These are phyloP conservation scores for Hololepta plana DNA, from an alignment of 2,888 invertebrate genomes.

Conservation along the genomic window DNA sequence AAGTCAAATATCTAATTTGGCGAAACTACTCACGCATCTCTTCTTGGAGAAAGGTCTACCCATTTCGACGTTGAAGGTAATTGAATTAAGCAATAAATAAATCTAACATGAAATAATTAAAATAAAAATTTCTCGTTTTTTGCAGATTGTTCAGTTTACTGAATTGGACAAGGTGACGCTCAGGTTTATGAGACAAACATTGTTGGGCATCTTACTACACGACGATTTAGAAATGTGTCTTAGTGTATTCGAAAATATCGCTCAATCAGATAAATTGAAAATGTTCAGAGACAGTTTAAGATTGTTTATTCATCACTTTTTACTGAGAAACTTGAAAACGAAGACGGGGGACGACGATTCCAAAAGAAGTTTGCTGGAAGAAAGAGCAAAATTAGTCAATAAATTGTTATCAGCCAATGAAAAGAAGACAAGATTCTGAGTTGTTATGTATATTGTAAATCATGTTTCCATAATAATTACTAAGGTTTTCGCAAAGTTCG, in stretches of 20 bases:
- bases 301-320: slow-evolving; percentile 74
- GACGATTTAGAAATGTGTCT: slow-evolving; percentile 37
- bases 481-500: too few relatives aligned
- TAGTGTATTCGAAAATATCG: slow-evolving; percentile 55
- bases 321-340: slow-evolving; percentile 44
- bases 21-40: slow-evolving; percentile 61
- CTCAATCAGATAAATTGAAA: slow-evolving; percentile 53
- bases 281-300: slow-evolving; percentile 68
- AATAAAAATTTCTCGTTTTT: too few relatives aligned
- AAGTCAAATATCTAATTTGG: slow-evolving; percentile 52
- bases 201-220: slow-evolving; percentile 54
- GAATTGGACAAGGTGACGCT: slow-evolving; percentile 65
- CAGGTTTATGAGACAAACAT: slow-evolving; percentile 59
- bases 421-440: slow-evolving; percentile 6
- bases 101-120: too few relatives aligned
- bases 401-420: slow-evolving; percentile 31
- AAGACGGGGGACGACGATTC: slow-evolving; percentile 29
- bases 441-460: too few relatives aligned
- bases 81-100: slow-evolving; percentile 5
- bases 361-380: slow-evolving; percentile 28
- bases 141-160: slow-evolving; percentile 67
- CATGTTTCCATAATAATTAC: too few relatives aligned
- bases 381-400: slow-evolving; percentile 45
- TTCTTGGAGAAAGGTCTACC: slow-evolving; percentile 61
- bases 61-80: slow-evolving; percentile 70